phyloP scores from a whole-genome alignment of 2,113 vertebrate species.

The Lepisosteus osseus region DNA sequence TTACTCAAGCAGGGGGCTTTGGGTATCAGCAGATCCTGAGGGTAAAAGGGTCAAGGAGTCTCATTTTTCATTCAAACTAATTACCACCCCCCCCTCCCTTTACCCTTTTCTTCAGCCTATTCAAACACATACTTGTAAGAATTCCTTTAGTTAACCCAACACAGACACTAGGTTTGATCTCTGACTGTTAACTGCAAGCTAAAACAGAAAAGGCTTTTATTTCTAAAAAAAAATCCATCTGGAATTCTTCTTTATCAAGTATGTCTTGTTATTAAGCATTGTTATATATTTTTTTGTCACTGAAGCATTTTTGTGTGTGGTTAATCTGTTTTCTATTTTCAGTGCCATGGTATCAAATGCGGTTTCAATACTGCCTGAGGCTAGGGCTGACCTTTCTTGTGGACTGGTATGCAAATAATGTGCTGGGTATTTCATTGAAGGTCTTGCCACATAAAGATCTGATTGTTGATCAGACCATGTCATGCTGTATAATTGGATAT shows the following conservation, averaged over 20 bases:
- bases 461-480: background rate
- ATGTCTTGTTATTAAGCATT: slow-evolving; percentile 24
- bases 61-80: slow-evolving; percentile 66
- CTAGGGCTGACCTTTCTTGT: slow-evolving; percentile 8
- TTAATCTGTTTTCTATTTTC: slow-evolving; percentile 5
- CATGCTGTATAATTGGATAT: background rate
- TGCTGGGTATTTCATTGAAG: background rate
- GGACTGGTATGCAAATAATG: background rate
- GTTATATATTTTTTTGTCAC: background rate
- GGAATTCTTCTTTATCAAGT: slow-evolving; percentile 41
- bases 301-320: background rate
- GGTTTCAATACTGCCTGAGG: background rate
- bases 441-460: background rate
- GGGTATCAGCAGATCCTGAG: slow-evolving; percentile 48
- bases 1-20: slow-evolving; percentile 46
- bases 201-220: slow-evolving; percentile 33
- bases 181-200: slow-evolving; percentile 6
- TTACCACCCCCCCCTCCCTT: slow-evolving; percentile 42
- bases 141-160: slow-evolving; percentile 28
- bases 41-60: slow-evolving; percentile 68
- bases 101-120: slow-evolving; percentile 25
- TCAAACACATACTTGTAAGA: slow-evolving; percentile 16
- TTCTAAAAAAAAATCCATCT: slow-evolving; percentile 35
- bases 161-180: slow-evolving; percentile 34
- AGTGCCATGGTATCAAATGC: background rate